phyloP scores from a whole-genome alignment of 2,888 invertebrate genomes.

The Caenorhabditis sinica region DNA sequence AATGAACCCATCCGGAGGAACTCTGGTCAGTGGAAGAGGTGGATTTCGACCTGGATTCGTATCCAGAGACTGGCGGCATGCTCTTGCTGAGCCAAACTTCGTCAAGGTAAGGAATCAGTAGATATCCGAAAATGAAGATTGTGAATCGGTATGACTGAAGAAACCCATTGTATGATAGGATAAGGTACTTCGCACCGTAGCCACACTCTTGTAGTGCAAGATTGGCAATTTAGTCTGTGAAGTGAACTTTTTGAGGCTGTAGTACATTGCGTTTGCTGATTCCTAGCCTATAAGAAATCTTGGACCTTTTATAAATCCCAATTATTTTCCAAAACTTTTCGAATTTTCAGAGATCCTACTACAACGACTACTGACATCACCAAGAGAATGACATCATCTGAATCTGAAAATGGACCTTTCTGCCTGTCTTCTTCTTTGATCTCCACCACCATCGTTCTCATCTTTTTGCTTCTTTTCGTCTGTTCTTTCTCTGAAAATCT shows the following conservation, averaged over 20 bases:
- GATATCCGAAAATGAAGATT: neutral
- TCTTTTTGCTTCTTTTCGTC: neutral
- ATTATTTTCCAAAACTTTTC: conserved; percentile 1
- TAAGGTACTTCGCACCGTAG: no score
- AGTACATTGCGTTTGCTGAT: no score
- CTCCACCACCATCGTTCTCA: neutral
- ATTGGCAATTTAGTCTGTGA: no score
- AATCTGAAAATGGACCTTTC: conserved; percentile 8
- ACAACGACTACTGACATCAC: conserved; percentile 32
- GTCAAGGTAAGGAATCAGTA: conserved; percentile 45
- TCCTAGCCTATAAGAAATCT: no score
- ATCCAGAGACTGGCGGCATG: conserved; percentile 58
- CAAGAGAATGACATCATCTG: conserved; percentile 22
- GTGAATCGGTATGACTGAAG: no score
- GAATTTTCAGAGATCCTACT: conserved; percentile 43
- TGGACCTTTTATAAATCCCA: no score
- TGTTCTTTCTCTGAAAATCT: neutral
- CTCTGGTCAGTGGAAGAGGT: conserved; percentile 66
- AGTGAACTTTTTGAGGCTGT: no score
- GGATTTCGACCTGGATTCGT: conserved; percentile 68
- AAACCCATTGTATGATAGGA: no score
- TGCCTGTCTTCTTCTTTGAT: neutral
- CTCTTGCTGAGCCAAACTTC: conserved; percentile 64
- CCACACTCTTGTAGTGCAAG: no score
- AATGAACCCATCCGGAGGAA: conserved; percentile 62